These are phyloP conservation scores for Cheirogaleus major DNA, from an alignment of 2,797 vertebrate genomes.

Conservation along the genomic window DNA sequence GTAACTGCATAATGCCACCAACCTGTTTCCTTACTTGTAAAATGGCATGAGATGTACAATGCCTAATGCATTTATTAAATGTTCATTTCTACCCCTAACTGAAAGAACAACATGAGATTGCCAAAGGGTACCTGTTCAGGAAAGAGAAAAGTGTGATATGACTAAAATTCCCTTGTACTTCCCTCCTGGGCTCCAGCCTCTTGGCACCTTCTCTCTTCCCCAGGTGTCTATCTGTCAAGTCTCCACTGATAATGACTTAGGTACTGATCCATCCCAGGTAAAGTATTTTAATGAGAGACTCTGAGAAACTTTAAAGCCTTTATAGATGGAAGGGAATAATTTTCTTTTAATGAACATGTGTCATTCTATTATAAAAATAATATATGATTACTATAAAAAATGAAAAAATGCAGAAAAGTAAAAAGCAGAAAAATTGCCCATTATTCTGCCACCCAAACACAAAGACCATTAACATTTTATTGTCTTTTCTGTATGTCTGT, in stretches of 20 bases:
- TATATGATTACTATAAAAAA: not conserved
- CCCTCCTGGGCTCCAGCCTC: not conserved
- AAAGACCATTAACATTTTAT: not conserved
- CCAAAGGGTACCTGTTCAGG: not conserved
- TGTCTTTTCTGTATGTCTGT: not conserved
- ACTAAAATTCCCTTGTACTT: not conserved
- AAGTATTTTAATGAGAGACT: constrained; percentile 60
- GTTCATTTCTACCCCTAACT: not conserved
- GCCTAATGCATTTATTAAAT: not conserved
- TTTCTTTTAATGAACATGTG: constrained; percentile 59
- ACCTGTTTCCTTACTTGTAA: not conserved
- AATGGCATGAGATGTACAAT: not conserved
- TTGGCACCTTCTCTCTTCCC: not conserved
- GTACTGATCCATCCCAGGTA: constrained; percentile 44
- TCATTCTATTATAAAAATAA: constrained; percentile 61
- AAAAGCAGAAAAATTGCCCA: not conserved
- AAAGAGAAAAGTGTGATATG: too few relatives aligned
- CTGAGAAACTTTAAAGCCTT: constrained; percentile 50
- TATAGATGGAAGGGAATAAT: constrained; percentile 59
- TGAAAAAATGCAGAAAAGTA: not conserved
- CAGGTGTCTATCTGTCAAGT: constrained; percentile 41
- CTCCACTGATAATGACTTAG: constrained; percentile 17
- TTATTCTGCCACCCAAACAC: not conserved
- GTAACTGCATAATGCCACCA: not conserved
- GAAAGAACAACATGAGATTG: not conserved